Percentiles rank a stretch among this genome's conserved stretches.
These are phyloP conservation scores for Daphoenositta chrysoptera DNA, from an alignment of 2,113 vertebrate species.

Conservation along the genomic window DNA sequence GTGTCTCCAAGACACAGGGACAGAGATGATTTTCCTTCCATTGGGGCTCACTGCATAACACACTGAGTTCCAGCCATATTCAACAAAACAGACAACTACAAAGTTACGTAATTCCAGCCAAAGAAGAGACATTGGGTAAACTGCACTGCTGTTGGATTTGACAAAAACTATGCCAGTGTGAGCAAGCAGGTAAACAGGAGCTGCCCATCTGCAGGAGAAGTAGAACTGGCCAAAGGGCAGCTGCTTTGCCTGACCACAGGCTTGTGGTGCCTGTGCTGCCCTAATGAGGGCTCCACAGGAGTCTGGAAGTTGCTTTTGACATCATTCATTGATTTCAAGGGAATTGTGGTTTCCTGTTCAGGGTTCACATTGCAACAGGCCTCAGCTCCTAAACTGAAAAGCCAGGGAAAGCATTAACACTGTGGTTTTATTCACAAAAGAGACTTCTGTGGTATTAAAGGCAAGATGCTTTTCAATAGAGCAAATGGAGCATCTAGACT, in stretches of 20 bases:
- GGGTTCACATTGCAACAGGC: background rate
- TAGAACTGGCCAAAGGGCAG: background rate
- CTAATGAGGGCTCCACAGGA: background rate
- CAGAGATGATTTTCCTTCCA: background rate
- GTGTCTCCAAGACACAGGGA: background rate
- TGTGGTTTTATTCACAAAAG: background rate
- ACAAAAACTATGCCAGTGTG: fast-evolving
- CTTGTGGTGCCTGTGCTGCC: background rate
- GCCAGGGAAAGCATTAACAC: background rate
- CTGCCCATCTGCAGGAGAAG: background rate
- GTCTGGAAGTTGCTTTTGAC: background rate
- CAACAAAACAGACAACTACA: background rate
- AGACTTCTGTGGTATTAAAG: background rate
- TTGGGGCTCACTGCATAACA: background rate
- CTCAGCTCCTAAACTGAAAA: background rate
- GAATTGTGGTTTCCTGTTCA: background rate
- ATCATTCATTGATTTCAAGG: background rate
- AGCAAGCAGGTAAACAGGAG: background rate
- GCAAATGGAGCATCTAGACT: fast-evolving
- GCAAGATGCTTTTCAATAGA: background rate
- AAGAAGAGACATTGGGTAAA: background rate
- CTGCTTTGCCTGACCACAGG: background rate
- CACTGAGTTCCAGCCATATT: background rate
- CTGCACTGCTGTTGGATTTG: background rate
- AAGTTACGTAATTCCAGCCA: background rate